These are phyloP conservation scores for Macroteleia sp. DNA, from an alignment of 2,888 invertebrate species.

Conservation along the genomic window DNA sequence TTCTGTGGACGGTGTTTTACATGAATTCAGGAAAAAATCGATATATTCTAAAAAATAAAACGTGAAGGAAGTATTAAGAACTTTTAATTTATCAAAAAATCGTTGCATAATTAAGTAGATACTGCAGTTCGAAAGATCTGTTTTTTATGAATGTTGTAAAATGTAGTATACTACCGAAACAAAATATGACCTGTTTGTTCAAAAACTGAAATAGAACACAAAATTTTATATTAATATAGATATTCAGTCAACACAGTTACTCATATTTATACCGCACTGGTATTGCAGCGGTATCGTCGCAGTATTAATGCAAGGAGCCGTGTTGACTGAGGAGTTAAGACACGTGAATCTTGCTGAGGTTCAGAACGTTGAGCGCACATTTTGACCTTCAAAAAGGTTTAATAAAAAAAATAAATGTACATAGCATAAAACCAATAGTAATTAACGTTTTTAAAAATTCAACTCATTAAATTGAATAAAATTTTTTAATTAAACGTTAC, in stretches of 20 bases:
- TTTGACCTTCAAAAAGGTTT: slow-evolving; percentile 42
- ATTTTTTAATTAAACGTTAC: slow-evolving; percentile 25
- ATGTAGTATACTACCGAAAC: slow-evolving; percentile 33
- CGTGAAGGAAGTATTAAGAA: slow-evolving; percentile 18
- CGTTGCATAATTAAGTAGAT: slow-evolving; percentile 41
- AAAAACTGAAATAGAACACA: slow-evolving; percentile 34
- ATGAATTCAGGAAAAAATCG: slow-evolving; percentile 28
- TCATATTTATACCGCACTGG: too few relatives aligned
- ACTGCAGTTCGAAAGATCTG: slow-evolving; percentile 33
- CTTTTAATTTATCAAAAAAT: slow-evolving; percentile 26
- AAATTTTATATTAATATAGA: slow-evolving; percentile 46
- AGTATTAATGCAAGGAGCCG: too few relatives aligned
- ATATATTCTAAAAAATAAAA: slow-evolving; percentile 44
- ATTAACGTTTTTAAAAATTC: slow-evolving; percentile 40
- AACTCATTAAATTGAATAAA: slow-evolving; percentile 20
- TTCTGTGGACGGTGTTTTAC: slow-evolving; percentile 45
- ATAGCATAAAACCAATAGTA: slow-evolving; percentile 46
- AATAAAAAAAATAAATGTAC: slow-evolving; percentile 40
- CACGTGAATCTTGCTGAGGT: slow-evolving; percentile 56
- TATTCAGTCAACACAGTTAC: too few relatives aligned
- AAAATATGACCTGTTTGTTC: slow-evolving; percentile 31
- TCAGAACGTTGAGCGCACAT: slow-evolving; percentile 51
- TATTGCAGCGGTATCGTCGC: too few relatives aligned
- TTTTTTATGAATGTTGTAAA: slow-evolving; percentile 49
- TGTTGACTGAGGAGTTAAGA: too few relatives aligned